Percentiles rank a stretch among this genome's conserved stretches.
Evolutionary conservation across 2,888 invertebrate species (phyloP).

Genomic region (Alentia gelatinosa): DNA sequence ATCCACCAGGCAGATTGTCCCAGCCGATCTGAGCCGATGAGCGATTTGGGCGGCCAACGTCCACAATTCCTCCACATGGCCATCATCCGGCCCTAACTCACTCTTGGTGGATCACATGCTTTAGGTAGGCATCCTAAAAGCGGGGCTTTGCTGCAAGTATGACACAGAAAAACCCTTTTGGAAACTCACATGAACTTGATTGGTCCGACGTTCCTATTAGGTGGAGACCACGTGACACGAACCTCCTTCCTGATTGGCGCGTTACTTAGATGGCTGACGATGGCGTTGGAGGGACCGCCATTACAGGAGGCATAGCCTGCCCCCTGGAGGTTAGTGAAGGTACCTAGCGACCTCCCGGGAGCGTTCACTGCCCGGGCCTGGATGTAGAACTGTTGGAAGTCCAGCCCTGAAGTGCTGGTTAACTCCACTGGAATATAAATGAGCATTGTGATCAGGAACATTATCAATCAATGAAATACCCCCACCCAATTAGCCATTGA

Average conservation of each 20-base stretch:
- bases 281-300: not conserved
- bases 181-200: constrained; percentile 27
- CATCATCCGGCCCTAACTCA: too few species aligned
- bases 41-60: too few species aligned
- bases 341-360: not conserved
- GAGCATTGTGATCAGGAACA: too few species aligned
- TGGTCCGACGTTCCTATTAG: not conserved
- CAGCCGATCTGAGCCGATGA: too few species aligned
- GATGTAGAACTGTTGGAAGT: not conserved
- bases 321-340: not conserved
- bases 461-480: too few species aligned
- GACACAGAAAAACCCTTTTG: too few species aligned
- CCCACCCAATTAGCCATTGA: too few species aligned
- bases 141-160: too few species aligned
- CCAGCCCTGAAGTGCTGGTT: not conserved
- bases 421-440: constrained; percentile 6
- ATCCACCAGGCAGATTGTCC: too few species aligned
- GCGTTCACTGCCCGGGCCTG: not conserved
- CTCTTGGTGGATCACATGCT: too few species aligned
- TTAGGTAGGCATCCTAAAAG: too few species aligned
- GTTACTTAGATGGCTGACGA: not conserved
- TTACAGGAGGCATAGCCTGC: not conserved
- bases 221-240: not conserved
- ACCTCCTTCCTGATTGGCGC: not conserved
- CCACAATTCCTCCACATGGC: too few species aligned